Conservation (phyloP, 2,113 vertebrate species). For the Limanda limanda region DNA sequence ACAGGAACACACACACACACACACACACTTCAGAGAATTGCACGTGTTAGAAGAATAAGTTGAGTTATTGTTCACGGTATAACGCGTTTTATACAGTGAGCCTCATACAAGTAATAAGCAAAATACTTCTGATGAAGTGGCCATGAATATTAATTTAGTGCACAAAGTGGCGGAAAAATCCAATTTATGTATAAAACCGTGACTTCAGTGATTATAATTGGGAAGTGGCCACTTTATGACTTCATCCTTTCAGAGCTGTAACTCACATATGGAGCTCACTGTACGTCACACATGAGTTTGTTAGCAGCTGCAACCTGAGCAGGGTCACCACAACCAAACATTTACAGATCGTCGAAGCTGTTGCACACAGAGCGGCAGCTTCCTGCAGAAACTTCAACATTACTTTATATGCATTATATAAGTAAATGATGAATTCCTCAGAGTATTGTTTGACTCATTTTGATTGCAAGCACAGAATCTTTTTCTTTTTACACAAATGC, state of each 20-base stretch:
- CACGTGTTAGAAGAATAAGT: constrained; percentile 25
- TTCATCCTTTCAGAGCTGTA: neutral
- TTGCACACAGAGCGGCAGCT: constrained; percentile 36
- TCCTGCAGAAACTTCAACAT: constrained; percentile 35
- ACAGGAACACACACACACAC: constrained; percentile 65
- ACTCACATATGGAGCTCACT: constrained; percentile 67
- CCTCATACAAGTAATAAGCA: constrained; percentile 27
- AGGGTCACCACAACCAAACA: constrained; percentile 51
- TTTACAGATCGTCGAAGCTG: constrained; percentile 29
- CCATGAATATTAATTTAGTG: neutral
- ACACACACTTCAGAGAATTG: neutral
- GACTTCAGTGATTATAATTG: neutral
- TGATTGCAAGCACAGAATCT: neutral
- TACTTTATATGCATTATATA: neutral
- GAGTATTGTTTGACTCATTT: neutral
- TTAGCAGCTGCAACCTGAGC: constrained; percentile 36
- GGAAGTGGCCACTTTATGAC: neutral
- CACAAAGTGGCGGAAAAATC: neutral
- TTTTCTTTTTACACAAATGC: neutral
- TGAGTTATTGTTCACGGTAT: constrained; percentile 3
- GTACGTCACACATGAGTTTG: constrained; percentile 36
- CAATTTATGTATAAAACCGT: neutral
- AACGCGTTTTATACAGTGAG: constrained; percentile 62
- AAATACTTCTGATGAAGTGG: neutral
- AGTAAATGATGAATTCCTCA: neutral